These are phyloP conservation scores for Notothenia rossii DNA, from an alignment of 2,113 vertebrate genomes.

Conservation along the genomic window DNA sequence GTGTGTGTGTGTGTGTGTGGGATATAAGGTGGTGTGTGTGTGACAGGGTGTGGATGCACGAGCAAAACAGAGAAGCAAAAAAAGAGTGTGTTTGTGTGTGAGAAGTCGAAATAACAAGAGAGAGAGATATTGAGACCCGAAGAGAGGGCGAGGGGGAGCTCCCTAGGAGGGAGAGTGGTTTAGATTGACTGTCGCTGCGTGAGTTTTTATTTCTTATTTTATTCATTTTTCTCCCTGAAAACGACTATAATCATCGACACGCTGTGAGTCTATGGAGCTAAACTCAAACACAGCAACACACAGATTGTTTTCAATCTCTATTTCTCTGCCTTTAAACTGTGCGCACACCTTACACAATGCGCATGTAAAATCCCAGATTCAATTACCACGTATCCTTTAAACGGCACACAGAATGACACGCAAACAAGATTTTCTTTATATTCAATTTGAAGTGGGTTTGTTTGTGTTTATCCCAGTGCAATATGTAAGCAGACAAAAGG, in stretches of 20 bases:
- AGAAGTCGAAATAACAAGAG: slow-evolving; percentile 49
- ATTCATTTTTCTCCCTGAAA: slow-evolving; percentile 73
- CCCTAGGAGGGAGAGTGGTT: slow-evolving; percentile 76
- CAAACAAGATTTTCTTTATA: background rate
- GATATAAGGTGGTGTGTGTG: slow-evolving; percentile 30
- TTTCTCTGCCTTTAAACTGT: slow-evolving; percentile 18
- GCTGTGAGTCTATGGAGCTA: slow-evolving; percentile 52
- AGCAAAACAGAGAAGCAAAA: slow-evolving; percentile 59
- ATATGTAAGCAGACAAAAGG: background rate
- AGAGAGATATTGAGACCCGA: slow-evolving; percentile 57
- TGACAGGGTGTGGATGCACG: slow-evolving; percentile 19
- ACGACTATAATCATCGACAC: slow-evolving; percentile 81
- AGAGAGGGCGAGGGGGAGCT: slow-evolving; percentile 56
- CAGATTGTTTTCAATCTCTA: slow-evolving; percentile 13
- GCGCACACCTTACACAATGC: background rate
- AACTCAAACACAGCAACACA: slow-evolving; percentile 21
- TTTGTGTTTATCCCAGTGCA: background rate
- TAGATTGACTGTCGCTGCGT: slow-evolving; percentile 75
- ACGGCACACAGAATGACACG: background rate
- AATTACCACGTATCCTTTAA: background rate
- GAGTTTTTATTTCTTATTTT: slow-evolving; percentile 69
- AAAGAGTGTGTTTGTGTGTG: slow-evolving; percentile 62
- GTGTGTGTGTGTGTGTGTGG: slow-evolving; percentile 20
- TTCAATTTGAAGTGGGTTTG: background rate
- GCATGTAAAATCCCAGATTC: slow-evolving; percentile 18